These are phyloP conservation scores for Drosophila histrio DNA, from an alignment of 2,888 invertebrate genomes.

Conservation along the genomic window DNA sequence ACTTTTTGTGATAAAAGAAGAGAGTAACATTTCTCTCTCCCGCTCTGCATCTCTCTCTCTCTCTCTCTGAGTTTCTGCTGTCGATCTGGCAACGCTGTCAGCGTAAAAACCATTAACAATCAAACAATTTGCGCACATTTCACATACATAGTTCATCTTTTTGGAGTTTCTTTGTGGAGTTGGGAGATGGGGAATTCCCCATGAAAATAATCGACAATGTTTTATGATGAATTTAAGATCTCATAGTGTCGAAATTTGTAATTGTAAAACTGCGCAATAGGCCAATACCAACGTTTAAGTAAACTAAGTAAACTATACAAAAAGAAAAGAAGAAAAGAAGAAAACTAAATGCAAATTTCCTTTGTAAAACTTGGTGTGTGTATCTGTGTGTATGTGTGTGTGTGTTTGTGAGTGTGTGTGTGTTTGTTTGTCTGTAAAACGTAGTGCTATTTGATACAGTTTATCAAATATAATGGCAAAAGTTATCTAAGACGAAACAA, in stretches of 20 bases:
- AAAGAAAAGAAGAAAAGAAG: constrained; percentile 7
- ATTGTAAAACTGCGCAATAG: constrained; percentile 58
- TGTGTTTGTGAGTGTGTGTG: constrained; percentile 19
- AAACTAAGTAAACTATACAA: constrained; percentile 26
- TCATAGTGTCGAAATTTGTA: constrained; percentile 51
- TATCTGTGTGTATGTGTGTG: constrained; percentile 37
- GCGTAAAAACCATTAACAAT: constrained; percentile 10
- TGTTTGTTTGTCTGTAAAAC: constrained; percentile 19
- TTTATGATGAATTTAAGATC: constrained; percentile 28
- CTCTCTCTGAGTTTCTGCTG: neutral
- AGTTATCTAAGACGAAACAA: constrained; percentile 1
- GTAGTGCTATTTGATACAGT: constrained; percentile 30
- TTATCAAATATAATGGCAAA: constrained; percentile 1
- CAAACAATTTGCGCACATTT: constrained; percentile 32
- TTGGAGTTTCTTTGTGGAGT: neutral
- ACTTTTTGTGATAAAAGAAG: constrained; percentile 47
- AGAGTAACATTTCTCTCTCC: neutral
- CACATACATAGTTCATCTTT: neutral
- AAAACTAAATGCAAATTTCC: constrained; percentile 42
- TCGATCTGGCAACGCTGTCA: constrained; percentile 1
- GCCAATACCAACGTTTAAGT: constrained; percentile 46
- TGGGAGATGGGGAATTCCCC: neutral
- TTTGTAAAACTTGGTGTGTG: constrained; percentile 35
- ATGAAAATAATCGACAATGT: neutral
- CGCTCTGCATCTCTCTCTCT: neutral